phyloP scores from a whole-genome alignment of 2,797 vertebrate species.

The Phrynocephalus guinanensis region DNA sequence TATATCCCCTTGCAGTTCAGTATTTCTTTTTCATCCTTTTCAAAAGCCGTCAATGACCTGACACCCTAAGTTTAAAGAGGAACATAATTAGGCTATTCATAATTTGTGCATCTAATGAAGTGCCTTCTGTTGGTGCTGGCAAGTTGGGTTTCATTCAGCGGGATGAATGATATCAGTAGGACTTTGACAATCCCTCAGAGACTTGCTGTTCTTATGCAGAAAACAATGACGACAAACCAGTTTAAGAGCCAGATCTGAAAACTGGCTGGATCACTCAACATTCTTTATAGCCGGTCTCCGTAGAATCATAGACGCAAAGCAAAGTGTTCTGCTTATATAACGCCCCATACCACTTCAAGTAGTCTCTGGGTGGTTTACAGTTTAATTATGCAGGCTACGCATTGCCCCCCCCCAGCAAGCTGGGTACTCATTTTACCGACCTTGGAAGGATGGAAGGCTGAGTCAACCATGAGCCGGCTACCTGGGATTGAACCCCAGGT shows the following conservation, averaged over 20 bases:
- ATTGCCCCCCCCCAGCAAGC: too few species aligned
- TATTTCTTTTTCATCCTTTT: conserved; percentile 22
- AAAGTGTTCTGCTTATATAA: too few species aligned
- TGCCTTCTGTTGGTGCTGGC: background rate
- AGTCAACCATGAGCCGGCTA: too few species aligned
- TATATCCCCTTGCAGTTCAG: background rate
- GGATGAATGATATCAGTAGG: background rate
- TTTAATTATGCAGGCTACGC: too few species aligned
- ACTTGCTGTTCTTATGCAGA: background rate
- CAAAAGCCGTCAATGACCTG: conserved; percentile 17
- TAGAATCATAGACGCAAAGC: too few species aligned
- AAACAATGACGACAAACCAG: background rate
- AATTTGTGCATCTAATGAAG: conserved; percentile 5
- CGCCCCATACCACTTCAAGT: too few species aligned
- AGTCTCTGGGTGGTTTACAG: too few species aligned
- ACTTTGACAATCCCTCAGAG: background rate
- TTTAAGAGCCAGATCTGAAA: background rate
- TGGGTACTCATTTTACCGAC: too few species aligned
- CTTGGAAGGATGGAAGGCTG: too few species aligned
- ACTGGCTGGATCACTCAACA: background rate
- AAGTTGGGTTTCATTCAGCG: background rate
- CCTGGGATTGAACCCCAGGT: too few species aligned
- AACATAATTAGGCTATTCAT: conserved; percentile 31
- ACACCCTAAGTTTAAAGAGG: background rate
- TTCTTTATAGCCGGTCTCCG: background rate